Conservation (phyloP, 1,140 invertebrate species). For the Doryteuthis pealeii region DNA sequence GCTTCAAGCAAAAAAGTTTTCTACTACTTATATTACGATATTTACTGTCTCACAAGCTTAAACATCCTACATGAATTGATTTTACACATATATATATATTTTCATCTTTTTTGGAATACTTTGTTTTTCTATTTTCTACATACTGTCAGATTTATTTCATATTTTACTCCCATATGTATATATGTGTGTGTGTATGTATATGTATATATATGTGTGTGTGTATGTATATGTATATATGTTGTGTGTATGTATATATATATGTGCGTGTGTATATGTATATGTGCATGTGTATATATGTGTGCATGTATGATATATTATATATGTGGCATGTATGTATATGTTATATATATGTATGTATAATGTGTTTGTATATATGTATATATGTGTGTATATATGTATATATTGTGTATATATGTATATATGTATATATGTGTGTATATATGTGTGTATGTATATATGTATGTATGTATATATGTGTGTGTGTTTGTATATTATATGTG, state of each 20-base stretch:
- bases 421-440: no score
- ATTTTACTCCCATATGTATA: no score
- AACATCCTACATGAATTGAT: no score
- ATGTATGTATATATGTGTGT: no score
- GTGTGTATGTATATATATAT: background rate
- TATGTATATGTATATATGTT: background rate
- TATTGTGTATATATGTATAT: background rate
- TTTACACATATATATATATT: background rate
- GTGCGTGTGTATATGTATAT: background rate
- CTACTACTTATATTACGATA: no score
- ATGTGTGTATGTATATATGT: no score
- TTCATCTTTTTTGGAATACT: background rate
- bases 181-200: background rate
- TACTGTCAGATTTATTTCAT: no score
- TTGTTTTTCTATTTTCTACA: background rate
- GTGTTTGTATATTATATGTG: no score
- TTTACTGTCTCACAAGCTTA: no score
- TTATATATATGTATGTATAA: background rate
- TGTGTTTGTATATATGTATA: background rate
- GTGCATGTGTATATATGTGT: background rate
- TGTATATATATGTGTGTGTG: conserved; percentile 18
- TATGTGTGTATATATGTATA: background rate
- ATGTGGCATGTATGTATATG: background rate
- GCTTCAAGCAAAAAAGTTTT: no score
- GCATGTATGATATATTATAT: background rate